These are phyloP conservation scores for Labeo rohita DNA, from an alignment of 2,113 vertebrate genomes.

Conservation along the genomic window DNA sequence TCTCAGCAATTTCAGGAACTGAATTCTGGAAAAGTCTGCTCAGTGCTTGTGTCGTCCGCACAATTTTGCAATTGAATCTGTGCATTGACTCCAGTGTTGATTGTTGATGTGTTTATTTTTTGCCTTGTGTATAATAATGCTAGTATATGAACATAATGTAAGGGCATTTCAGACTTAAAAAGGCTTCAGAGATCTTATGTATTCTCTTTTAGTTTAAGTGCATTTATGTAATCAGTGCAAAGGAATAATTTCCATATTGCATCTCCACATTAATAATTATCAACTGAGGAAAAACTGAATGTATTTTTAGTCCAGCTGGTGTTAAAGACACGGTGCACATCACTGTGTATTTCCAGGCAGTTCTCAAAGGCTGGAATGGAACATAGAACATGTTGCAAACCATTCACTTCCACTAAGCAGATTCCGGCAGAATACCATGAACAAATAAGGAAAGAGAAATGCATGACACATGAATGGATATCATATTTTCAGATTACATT, in stretches of 20 bases:
- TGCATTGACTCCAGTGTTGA: neutral
- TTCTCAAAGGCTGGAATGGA: neutral
- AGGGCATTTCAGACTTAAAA: neutral
- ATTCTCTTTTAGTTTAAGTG: neutral
- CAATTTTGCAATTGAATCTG: neutral
- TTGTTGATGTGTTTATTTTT: neutral
- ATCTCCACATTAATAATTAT: neutral
- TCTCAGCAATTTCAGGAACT: neutral
- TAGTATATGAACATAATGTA: neutral
- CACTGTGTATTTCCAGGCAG: neutral
- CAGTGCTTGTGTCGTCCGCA: neutral
- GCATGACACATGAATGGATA: neutral
- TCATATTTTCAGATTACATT: neutral
- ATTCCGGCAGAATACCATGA: neutral
- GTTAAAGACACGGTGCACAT: neutral
- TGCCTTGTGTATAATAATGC: neutral
- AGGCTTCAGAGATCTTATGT: neutral
- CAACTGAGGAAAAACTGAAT: neutral
- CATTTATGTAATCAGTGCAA: neutral
- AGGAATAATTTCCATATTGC: neutral
- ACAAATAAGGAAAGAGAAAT: neutral
- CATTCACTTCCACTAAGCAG: neutral
- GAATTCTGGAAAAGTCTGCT: neutral
- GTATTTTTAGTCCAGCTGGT: conserved; percentile 8
- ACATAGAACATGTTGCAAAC: neutral